Conservation (phyloP, 2,888 invertebrate species). For the Thelaira solivaga region DNA sequence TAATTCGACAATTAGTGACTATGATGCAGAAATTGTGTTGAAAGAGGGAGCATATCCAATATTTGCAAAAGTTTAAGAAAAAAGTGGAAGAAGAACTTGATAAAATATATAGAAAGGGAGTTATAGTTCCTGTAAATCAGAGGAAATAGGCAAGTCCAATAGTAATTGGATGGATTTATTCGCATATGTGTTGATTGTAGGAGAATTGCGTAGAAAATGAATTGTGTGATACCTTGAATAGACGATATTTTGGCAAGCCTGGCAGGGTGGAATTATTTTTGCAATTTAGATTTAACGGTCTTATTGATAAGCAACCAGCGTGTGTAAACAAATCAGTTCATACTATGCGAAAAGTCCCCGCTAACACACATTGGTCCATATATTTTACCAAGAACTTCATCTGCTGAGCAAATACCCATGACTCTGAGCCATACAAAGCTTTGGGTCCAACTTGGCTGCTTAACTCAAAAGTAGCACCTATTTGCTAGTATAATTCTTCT, state of each 20-base stretch:
- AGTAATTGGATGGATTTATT: conserved; percentile 65
- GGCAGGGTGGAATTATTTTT: conserved; percentile 53
- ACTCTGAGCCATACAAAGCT: no score
- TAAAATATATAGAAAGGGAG: conserved; percentile 37
- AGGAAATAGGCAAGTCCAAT: conserved; percentile 68
- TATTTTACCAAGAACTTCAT: no score
- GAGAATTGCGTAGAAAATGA: conserved; percentile 64
- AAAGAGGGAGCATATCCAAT: conserved; percentile 20
- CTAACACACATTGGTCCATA: no score
- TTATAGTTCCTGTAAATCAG: conserved; percentile 60
- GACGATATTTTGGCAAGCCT: conserved; percentile 55
- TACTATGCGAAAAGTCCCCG: no score
- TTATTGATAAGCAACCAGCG: no score
- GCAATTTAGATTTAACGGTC: conserved; percentile 42
- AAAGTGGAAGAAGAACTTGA: conserved; percentile 50
- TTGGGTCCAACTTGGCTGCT: no score
- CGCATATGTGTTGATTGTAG: conserved; percentile 70
- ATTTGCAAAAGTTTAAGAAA: conserved; percentile 20
- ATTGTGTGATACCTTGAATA: conserved; percentile 65
- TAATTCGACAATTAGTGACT: neutral
- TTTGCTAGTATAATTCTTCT: no score
- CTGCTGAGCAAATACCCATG: no score
- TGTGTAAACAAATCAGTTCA: no score
- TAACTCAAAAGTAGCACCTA: no score
- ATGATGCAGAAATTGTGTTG: conserved; percentile 29